phyloP scores from a whole-genome alignment of 2,113 vertebrate genomes.

The Deroptyus accipitrinus region DNA sequence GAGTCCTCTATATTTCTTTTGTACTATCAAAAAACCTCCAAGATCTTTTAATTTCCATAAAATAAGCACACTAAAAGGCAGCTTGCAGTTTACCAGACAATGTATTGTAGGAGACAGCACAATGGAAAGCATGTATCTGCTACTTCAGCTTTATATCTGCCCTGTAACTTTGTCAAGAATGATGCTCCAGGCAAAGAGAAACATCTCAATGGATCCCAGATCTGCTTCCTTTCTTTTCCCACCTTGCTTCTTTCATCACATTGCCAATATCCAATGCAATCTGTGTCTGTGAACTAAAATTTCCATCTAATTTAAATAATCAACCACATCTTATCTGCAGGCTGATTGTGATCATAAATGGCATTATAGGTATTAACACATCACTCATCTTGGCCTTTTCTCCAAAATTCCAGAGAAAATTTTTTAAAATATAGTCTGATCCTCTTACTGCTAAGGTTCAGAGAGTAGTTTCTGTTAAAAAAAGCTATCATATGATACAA shows the following conservation, averaged over 20 bases:
- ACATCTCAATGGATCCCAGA: not conserved
- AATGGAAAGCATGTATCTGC: not conserved
- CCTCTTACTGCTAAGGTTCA: not conserved
- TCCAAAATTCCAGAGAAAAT: not conserved
- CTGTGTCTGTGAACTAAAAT: not conserved
- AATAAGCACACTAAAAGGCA: not conserved
- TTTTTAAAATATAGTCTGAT: not conserved
- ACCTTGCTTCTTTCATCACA: not conserved
- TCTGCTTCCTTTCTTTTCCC: not conserved
- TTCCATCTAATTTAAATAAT: not conserved
- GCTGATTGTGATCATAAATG: not conserved
- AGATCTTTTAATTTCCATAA: not conserved
- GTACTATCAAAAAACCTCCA: not conserved
- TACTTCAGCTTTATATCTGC: not conserved
- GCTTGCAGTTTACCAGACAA: not conserved
- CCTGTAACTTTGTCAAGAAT: not conserved
- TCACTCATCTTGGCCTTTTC: not conserved
- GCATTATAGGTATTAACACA: not conserved
- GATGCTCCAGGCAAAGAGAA: not conserved
- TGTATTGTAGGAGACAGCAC: not conserved
- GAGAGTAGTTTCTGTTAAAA: not conserved
- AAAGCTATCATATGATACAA: not conserved
- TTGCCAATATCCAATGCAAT: not conserved
- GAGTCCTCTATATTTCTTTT: not conserved
- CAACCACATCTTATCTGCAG: not conserved